Percentiles rank a stretch among this genome's conserved stretches.
Evolutionary conservation across 2,888 invertebrate genomes (phyloP).

Genomic region (Sesia apiformis): DNA sequence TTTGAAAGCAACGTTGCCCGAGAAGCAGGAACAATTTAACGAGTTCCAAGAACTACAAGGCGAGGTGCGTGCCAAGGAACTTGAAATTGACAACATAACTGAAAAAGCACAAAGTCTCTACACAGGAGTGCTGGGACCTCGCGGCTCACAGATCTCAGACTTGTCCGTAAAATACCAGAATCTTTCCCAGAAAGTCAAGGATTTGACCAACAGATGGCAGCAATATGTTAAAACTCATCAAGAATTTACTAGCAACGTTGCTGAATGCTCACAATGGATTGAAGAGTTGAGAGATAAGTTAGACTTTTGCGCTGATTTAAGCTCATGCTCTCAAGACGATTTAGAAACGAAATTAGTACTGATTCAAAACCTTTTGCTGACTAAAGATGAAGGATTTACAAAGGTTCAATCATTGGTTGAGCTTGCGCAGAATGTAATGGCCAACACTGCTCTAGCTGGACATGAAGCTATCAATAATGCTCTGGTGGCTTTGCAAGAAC

Average conservation of each 20-base stretch:
- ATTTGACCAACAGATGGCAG: conserved; percentile 92
- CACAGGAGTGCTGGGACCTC: conserved; percentile 81
- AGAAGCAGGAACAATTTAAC: conserved; percentile 90
- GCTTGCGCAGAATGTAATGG: conserved; percentile 90
- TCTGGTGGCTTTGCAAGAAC: conserved; percentile 87
- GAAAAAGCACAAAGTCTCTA: conserved; percentile 91
- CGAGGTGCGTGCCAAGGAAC: conserved; percentile 90
- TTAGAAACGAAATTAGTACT: conserved; percentile 88
- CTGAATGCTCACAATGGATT: conserved; percentile 89
- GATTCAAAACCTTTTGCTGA: conserved; percentile 89
- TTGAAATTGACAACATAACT: conserved; percentile 94
- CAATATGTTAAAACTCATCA: conserved; percentile 91
- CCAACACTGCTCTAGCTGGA: conserved; percentile 92
- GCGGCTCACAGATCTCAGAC: conserved; percentile 90
- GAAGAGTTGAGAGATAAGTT: conserved; percentile 87
- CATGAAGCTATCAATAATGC: conserved; percentile 90
- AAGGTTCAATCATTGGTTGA: conserved; percentile 93
- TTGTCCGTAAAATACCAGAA: conserved; percentile 94
- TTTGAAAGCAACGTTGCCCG: conserved; percentile 84
- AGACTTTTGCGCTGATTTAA: conserved; percentile 89
- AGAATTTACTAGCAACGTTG: conserved; percentile 87
- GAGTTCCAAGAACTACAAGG: conserved; percentile 86
- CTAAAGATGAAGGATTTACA: conserved; percentile 93
- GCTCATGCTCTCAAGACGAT: conserved; percentile 87
- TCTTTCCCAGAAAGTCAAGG: conserved; percentile 92